These are phyloP conservation scores for Smittia aterrima DNA, from an alignment of 2,888 invertebrate species.

Conservation along the genomic window DNA sequence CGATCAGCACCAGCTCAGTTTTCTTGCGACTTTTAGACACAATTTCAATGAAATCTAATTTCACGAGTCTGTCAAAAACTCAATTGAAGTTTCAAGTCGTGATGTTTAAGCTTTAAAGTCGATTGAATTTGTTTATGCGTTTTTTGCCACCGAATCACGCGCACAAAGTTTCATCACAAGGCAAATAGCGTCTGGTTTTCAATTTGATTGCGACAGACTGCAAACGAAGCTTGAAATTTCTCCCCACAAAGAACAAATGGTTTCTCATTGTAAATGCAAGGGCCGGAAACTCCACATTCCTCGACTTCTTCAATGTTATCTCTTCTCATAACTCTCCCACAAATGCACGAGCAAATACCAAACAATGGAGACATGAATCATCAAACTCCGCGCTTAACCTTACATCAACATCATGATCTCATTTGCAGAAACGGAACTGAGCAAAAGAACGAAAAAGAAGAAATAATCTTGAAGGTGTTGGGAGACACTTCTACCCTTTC, in stretches of 20 bases:
- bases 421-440: slow-evolving; percentile 7
- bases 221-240: too few species aligned
- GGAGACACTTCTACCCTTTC: not conserved
- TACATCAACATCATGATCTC: not conserved
- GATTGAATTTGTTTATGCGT: not conserved
- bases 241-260: too few species aligned
- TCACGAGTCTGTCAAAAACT: not conserved
- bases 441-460: not conserved
- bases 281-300: too few species aligned
- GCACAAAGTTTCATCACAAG: too few species aligned
- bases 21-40: not conserved
- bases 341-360: not conserved
- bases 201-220: too few species aligned
- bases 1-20: not conserved
- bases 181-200: too few species aligned
- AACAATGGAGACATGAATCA: not conserved
- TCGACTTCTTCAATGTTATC: not conserved
- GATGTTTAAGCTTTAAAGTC: not conserved
- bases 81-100: not conserved
- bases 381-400: not conserved
- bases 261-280: too few species aligned
- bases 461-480: not conserved
- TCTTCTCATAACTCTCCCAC: not conserved
- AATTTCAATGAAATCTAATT: too few species aligned
- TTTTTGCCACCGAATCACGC: too few species aligned